Evolutionary conservation across 1,140 invertebrate species (phyloP).

Genomic region (Berghia stephanieae): DNA sequence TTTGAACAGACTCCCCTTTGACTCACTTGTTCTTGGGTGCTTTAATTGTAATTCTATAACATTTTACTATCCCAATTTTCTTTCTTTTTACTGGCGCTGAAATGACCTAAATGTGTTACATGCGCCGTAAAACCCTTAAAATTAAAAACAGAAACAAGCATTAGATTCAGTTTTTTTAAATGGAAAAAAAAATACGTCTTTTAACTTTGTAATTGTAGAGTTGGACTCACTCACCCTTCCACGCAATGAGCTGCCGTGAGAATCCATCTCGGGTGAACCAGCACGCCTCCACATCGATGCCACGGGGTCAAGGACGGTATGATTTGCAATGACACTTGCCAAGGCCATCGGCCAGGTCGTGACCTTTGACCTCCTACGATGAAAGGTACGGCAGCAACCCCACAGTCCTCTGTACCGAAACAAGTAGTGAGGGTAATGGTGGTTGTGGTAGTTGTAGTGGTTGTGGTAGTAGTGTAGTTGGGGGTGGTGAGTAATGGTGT

Average conservation of each 20-base stretch:
- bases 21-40: too few relatives aligned
- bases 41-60: too few relatives aligned
- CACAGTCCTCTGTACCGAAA: constrained; percentile 38
- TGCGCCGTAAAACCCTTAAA: too few relatives aligned
- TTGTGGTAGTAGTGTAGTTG: constrained; percentile 2
- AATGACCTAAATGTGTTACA: too few relatives aligned
- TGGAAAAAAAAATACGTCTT: too few relatives aligned
- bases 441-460: neutral
- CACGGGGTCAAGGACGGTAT: constrained; percentile 37
- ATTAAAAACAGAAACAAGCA: too few relatives aligned
- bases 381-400: constrained; percentile 34
- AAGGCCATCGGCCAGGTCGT: constrained; percentile 39
- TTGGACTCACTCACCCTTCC: constrained; percentile 43
- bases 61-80: too few relatives aligned
- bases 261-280: constrained; percentile 45
- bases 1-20: too few relatives aligned
- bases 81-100: too few relatives aligned
- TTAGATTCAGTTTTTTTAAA: too few relatives aligned
- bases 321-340: constrained; percentile 51
- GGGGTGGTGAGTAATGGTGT: neutral
- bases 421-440: neutral
- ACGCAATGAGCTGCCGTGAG: constrained; percentile 51
- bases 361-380: constrained; percentile 43
- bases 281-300: constrained; percentile 48
- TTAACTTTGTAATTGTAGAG: too few relatives aligned